A percentile compares a stretch with the other conserved stretches of the same genome.
Evolutionary conservation across 2,888 invertebrate species (phyloP).

Genomic region (Herminia tarsipennalis): DNA sequence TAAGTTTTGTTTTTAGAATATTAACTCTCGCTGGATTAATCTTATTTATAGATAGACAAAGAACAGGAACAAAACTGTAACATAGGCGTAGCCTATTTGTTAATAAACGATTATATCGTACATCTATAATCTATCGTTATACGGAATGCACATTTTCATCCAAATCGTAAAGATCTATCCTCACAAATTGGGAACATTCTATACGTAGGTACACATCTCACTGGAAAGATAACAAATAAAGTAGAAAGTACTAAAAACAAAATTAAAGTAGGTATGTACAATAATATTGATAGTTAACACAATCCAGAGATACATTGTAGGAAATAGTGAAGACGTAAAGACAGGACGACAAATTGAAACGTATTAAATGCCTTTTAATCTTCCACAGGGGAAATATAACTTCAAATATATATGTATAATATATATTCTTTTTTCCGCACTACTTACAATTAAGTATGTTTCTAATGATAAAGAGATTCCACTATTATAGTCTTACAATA

Average conservation of each 20-base stretch:
- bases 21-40: no score
- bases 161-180: constrained; percentile 12
- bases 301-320: constrained; percentile 68
- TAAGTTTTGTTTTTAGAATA: no score
- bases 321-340: constrained; percentile 66
- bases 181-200: constrained; percentile 26
- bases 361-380: constrained; percentile 79
- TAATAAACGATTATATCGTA: constrained; percentile 17
- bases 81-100: constrained; percentile 11
- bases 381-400: constrained; percentile 69
- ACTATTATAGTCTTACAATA: constrained; percentile 76
- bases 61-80: constrained; percentile 11
- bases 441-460: constrained; percentile 74
- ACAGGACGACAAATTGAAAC: constrained; percentile 69
- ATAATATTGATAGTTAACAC: constrained; percentile 61
- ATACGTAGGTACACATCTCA: constrained; percentile 51
- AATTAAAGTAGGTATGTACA: constrained; percentile 55
- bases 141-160: constrained; percentile 37
- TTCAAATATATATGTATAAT: constrained; percentile 76
- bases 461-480: constrained; percentile 79
- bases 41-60: background rate
- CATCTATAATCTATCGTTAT: constrained; percentile 23
- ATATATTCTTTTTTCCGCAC: constrained; percentile 66
- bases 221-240: constrained; percentile 63
- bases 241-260: constrained; percentile 43